Evolutionary conservation across 2,113 vertebrate genomes (phyloP), one percentile per base, ranked within the genome.

Genomic region (Notothenia rossii): DNA sequence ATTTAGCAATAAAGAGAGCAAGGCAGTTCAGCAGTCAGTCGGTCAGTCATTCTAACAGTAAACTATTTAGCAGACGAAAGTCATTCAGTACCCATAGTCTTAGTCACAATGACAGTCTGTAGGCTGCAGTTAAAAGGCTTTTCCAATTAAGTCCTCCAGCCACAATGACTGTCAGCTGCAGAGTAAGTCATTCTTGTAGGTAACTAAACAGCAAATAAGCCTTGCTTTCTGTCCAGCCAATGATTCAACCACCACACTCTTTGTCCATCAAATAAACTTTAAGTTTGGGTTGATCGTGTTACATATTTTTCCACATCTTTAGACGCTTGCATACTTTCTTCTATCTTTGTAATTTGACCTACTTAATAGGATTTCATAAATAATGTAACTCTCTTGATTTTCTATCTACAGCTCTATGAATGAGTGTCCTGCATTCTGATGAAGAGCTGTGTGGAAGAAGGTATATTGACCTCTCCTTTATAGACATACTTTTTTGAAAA

Each of bases 11-110:
- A 48, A 79, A 84, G 63, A 63, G 43, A 64, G 62, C 12, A 40
- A 43, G 25, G 69, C 61, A 62, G 36, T 46, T 72, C 58, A 85
- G 69, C 72, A 22, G 56, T 72, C 72, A 74, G 48, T 70, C 59
- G 13, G 49, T 7, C 61, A 49, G 51, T 29, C 50, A 18, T 36
- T 18, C 45, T 20, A 40, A 40, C 36, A 40, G 36, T 73, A 29
- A 43, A 60, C 48, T 50, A 62, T n/a, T 15, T 14, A 29, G 64
- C 51, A 56, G 25, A 12, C 5, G 22, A 11, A 60, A 67, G 14
- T 25, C 22, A 48, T 20, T 53, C 49, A 67, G 17, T 7, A 49
- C n/a, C 48, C 48, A 33, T 74, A 56, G 25, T 18, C 49, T 51
- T 43, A 5, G 72, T 56, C 49, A 74, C 15, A 17, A 43, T 18